A percentile compares a stretch with the other conserved stretches of the same genome.
These are phyloP conservation scores for Lagria hirta DNA, from an alignment of 2,888 invertebrate species.

Conservation along the genomic window DNA sequence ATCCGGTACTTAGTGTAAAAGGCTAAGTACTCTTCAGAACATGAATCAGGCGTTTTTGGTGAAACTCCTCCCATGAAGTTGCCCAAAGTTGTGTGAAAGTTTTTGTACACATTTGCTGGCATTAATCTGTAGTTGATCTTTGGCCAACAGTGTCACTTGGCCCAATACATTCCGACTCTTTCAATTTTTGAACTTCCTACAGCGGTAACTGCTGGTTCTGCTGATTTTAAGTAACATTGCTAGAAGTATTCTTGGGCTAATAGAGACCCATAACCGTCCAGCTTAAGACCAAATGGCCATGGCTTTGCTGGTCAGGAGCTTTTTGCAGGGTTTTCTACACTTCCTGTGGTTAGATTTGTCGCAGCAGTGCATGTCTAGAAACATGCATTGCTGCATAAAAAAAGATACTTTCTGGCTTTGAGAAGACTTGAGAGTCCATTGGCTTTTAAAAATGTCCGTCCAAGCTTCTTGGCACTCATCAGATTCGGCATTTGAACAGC, in stretches of 20 bases:
- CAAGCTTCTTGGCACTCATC: conserved; percentile 68
- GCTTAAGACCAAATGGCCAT: conserved; percentile 68
- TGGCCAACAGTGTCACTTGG: conserved; percentile 81
- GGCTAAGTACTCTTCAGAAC: conserved; percentile 71
- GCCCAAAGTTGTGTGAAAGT: conserved; percentile 86
- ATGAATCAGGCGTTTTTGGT: conserved; percentile 74
- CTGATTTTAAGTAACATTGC: conserved; percentile 73
- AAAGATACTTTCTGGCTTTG: conserved; percentile 55
- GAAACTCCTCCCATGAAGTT: conserved; percentile 74
- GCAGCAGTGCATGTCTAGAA: conserved; percentile 82
- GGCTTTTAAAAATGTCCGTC: conserved; percentile 63
- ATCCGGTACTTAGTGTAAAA: conserved; percentile 75
- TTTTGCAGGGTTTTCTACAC: conserved; percentile 74
- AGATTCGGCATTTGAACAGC: conserved; percentile 69
- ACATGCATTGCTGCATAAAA: not conserved
- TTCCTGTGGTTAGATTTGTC: conserved; percentile 68
- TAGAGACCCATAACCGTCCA: conserved; percentile 71
- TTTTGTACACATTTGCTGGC: conserved; percentile 71
- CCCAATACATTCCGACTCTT: conserved; percentile 78
- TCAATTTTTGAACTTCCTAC: conserved; percentile 59
- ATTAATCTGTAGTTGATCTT: conserved; percentile 69
- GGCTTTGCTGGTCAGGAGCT: conserved; percentile 64
- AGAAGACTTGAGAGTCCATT: conserved; percentile 56
- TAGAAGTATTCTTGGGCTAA: conserved; percentile 67
- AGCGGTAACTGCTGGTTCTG: conserved; percentile 46